A percentile compares a stretch with the other conserved stretches of the same genome.
phyloP scores from a whole-genome alignment of 2,888 invertebrate species.

The Latheticus oryzae region DNA sequence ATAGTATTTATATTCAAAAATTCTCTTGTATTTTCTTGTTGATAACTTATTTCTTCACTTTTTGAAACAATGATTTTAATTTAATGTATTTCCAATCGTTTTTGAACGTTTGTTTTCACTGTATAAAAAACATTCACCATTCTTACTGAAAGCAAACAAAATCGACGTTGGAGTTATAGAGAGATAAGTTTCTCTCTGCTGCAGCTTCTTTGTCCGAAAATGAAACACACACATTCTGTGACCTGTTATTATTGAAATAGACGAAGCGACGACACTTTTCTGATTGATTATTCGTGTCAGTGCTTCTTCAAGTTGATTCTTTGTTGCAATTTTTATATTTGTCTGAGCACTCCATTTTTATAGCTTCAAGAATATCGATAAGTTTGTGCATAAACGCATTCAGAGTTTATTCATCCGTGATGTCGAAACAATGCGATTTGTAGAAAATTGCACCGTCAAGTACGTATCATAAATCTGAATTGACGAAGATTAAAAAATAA shows the following conservation, averaged over 20 bases:
- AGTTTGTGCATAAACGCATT: constrained; percentile 20
- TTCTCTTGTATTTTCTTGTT: too few relatives aligned
- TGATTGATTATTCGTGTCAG: constrained; percentile 14
- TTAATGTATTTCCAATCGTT: too few relatives aligned
- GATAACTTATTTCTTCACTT: too few relatives aligned
- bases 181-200: too few relatives aligned
- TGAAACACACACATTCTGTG: constrained; percentile 6
- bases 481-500: constrained; percentile 15
- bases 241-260: constrained; percentile 7
- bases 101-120: too few relatives aligned
- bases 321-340: constrained; percentile 22
- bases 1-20: too few relatives aligned
- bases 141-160: too few relatives aligned
- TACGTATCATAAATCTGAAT: constrained; percentile 9
- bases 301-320: constrained; percentile 14
- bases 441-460: constrained; percentile 13
- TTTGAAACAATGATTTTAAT: too few relatives aligned
- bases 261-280: constrained; percentile 9
- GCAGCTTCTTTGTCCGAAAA: constrained; percentile 14
- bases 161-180: too few relatives aligned
- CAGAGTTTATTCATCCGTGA: constrained; percentile 22
- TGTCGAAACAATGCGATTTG: constrained; percentile 16
- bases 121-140: too few relatives aligned
- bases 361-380: constrained; percentile 21
- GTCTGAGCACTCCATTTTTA: constrained; percentile 18